phyloP scores from a whole-genome alignment of 2,113 vertebrate genomes.

The Pollachius pollachius region DNA sequence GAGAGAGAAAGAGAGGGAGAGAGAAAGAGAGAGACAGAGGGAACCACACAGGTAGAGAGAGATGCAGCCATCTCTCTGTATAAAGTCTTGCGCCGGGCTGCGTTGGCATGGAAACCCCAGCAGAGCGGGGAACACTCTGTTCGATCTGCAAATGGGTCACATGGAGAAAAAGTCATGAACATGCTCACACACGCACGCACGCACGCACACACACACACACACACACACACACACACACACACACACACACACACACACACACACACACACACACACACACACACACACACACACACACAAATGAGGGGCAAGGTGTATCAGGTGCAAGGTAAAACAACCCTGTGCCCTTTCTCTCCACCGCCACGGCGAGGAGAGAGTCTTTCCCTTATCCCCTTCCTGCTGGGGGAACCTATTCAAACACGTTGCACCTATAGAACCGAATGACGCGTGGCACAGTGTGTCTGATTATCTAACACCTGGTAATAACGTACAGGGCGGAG shows the following conservation, averaged over 20 bases:
- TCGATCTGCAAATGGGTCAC: conserved; percentile 75
- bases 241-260: conserved; percentile 2
- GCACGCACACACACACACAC: not conserved
- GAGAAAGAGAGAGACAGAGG: not conserved
- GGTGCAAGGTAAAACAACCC: conserved; percentile 52
- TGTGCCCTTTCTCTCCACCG: conserved; percentile 19
- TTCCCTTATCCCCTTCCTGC: too few relatives aligned
- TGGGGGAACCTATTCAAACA: too few relatives aligned
- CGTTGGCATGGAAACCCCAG: conserved; percentile 79
- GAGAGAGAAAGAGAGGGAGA: too few relatives aligned
- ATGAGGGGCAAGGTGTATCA: not conserved
- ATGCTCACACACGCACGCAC: not conserved
- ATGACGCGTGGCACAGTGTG: too few relatives aligned
- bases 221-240: not conserved
- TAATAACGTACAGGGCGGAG: too few relatives aligned
- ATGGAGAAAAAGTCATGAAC: conserved; percentile 47
- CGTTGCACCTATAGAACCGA: too few relatives aligned
- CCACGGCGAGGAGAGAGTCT: too few relatives aligned
- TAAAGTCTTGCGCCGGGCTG: conserved; percentile 45
- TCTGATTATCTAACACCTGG: too few relatives aligned
- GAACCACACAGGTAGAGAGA: not conserved
- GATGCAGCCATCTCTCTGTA: not conserved
- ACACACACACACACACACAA: not conserved
- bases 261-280: conserved; percentile 1
- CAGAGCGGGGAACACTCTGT: conserved; percentile 70